Percentiles rank a stretch among this genome's conserved stretches.
Evolutionary conservation across 2,888 invertebrate species (phyloP).

Genomic region (Orthosia gothica): DNA sequence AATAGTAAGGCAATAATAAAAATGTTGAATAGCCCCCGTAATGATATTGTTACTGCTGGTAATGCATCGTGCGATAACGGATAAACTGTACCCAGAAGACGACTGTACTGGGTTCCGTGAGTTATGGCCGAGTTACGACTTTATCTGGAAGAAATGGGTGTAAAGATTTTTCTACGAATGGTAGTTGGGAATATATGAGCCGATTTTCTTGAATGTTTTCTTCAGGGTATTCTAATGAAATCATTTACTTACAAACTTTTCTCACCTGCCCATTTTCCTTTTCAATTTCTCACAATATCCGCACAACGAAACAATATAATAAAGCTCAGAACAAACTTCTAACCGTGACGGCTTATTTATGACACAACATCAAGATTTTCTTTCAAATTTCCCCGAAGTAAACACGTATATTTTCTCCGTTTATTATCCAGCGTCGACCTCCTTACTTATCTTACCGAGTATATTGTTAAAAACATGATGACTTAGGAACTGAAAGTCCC

Average conservation of each 20-base stretch:
- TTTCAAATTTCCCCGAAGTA: constrained; percentile 81
- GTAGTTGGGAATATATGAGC: neutral
- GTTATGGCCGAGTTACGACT: constrained; percentile 51
- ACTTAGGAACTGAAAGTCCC: constrained; percentile 91
- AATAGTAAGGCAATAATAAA: constrained; percentile 92
- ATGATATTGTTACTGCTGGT: constrained; percentile 89
- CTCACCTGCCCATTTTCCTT: constrained; percentile 61
- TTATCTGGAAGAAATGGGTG: constrained; percentile 43
- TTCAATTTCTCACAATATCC: constrained; percentile 73
- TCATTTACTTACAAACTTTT: constrained; percentile 42
- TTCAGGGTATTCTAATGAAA: constrained; percentile 13
- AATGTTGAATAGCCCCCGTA: constrained; percentile 91
- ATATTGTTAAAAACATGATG: constrained; percentile 91
- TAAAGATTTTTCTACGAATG: constrained; percentile 8
- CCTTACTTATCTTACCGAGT: constrained; percentile 85
- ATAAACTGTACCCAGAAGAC: constrained; percentile 91
- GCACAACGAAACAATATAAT: constrained; percentile 71
- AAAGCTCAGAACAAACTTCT: constrained; percentile 74
- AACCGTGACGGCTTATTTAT: constrained; percentile 81
- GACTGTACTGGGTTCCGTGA: constrained; percentile 69
- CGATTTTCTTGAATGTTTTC: neutral
- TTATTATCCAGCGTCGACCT: constrained; percentile 89
- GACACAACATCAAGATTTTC: constrained; percentile 84
- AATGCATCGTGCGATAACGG: constrained; percentile 91
- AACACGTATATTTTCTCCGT: constrained; percentile 86